Percentiles rank a stretch among this genome's conserved stretches.
phyloP scores from a whole-genome alignment of 1,140 invertebrate genomes.

The Theocolax elegans region DNA sequence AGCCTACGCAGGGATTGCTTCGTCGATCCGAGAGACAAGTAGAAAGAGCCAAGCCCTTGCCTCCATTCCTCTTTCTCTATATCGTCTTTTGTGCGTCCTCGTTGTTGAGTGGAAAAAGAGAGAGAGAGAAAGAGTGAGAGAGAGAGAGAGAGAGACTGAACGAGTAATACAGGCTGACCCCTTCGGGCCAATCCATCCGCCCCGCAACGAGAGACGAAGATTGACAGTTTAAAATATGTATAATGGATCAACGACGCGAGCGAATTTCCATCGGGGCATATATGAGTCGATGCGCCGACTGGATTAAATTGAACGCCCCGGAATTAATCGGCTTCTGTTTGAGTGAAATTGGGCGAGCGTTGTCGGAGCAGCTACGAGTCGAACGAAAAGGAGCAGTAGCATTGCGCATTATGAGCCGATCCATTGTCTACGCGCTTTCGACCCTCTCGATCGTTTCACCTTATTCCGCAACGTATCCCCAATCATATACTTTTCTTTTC shows the following conservation, averaged over 20 bases:
- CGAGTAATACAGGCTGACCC: constrained; percentile 57
- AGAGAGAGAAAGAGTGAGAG: constrained; percentile 4
- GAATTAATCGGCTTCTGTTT: constrained; percentile 70
- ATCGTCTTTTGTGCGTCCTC: constrained; percentile 50
- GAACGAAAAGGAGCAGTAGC: no score
- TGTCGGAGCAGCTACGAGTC: no score
- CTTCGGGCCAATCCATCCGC: constrained; percentile 57
- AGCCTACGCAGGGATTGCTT: no score
- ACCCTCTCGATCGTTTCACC: not conserved
- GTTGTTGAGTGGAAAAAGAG: constrained; percentile 36
- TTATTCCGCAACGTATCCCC: not conserved
- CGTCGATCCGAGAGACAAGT: no score
- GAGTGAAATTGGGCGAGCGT: constrained; percentile 67
- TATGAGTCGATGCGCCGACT: constrained; percentile 43
- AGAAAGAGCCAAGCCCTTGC: no score
- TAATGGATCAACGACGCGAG: constrained; percentile 56
- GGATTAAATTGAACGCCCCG: constrained; percentile 67
- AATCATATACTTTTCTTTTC: not conserved
- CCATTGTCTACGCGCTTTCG: not conserved
- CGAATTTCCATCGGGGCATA: no score
- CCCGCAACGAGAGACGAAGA: constrained; percentile 54
- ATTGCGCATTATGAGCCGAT: no score
- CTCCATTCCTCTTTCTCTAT: not conserved
- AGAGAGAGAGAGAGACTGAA: no score
- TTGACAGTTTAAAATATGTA: constrained; percentile 69